These are phyloP conservation scores for Hemaris fuciformis DNA, from an alignment of 2,888 invertebrate genomes.

Conservation along the genomic window DNA sequence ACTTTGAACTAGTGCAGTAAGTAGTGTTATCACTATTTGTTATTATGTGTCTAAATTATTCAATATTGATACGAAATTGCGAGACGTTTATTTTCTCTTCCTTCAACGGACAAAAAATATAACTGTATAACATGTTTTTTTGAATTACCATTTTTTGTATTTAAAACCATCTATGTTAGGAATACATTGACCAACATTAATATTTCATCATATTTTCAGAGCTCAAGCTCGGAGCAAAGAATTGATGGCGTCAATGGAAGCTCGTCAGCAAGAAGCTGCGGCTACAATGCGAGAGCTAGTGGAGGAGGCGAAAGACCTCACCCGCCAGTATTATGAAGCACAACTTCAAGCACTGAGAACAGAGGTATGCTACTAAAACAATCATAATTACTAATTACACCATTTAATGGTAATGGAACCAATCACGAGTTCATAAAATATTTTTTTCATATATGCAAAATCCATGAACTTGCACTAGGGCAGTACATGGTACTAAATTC, in stretches of 20 bases:
- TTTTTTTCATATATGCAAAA: no score
- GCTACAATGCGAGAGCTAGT: constrained; percentile 53
- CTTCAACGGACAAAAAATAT: no score
- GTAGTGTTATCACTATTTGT: constrained; percentile 26
- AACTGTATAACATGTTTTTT: no score
- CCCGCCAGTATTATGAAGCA: constrained; percentile 55
- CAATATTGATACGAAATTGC: no score
- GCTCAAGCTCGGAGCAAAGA: constrained; percentile 55
- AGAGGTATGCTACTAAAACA: constrained; percentile 41
- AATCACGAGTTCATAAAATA: no score
- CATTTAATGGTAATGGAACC: no score
- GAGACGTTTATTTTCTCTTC: no score
- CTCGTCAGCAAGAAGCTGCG: constrained; percentile 44
- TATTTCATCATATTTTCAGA: constrained; percentile 32
- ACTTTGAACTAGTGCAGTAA: constrained; percentile 68
- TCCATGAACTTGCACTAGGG: no score
- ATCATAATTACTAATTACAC: no score
- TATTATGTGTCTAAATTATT: no score
- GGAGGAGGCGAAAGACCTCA: constrained; percentile 60
- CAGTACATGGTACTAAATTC: no score
- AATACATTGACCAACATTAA: background rate
- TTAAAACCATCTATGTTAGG: no score
- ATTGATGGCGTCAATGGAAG: constrained; percentile 49
- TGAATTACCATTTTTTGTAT: background rate
- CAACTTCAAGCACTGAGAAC: constrained; percentile 38